Conservation (phyloP, 2,797 vertebrate species). For the Graptemys geographica region DNA sequence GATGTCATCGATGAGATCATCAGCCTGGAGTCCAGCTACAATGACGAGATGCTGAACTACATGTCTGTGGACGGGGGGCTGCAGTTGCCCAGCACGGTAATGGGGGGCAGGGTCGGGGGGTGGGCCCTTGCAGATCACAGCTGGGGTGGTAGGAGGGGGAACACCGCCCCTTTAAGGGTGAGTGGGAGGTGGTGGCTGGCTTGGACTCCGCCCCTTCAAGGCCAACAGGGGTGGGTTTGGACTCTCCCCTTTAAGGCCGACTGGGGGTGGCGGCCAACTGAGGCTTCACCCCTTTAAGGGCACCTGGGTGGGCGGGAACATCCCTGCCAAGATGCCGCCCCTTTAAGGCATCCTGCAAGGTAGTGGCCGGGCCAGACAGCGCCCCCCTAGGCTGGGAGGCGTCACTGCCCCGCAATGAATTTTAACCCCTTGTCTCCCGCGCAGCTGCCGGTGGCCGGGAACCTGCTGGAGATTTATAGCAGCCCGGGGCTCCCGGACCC, state of each 20-base stretch:
- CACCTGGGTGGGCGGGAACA: not conserved
- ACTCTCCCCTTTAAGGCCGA: not conserved
- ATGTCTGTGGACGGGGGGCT: slow-evolving; percentile 85
- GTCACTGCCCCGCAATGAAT: not conserved
- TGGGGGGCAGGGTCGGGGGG: slow-evolving; percentile 27
- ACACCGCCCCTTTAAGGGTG: not conserved
- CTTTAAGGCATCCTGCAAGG: not conserved
- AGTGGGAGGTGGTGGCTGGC: not conserved
- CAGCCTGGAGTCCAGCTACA: slow-evolving; percentile 95
- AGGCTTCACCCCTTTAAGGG: not conserved
- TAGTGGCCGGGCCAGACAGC: accelerated
- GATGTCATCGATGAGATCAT: slow-evolving; percentile 96
- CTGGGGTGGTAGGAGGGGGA: not conserved
- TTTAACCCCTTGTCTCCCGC: not conserved
- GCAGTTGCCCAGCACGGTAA: slow-evolving; percentile 91
- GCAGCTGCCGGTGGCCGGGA: slow-evolving; percentile 89
- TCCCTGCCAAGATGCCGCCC: not conserved
- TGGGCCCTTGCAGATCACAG: slow-evolving; percentile 65
- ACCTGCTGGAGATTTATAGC: slow-evolving; percentile 89
- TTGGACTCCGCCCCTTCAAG: not conserved
- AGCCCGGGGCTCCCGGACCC: slow-evolving; percentile 85
- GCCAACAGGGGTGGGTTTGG: too few species aligned
- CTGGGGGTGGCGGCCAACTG: not conserved
- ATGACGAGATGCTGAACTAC: slow-evolving; percentile 92
- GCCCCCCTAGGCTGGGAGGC: not conserved